Base-by-base conservation (phyloP, 92 coral and sea anemone species). In the Metridium senile region DNA sequence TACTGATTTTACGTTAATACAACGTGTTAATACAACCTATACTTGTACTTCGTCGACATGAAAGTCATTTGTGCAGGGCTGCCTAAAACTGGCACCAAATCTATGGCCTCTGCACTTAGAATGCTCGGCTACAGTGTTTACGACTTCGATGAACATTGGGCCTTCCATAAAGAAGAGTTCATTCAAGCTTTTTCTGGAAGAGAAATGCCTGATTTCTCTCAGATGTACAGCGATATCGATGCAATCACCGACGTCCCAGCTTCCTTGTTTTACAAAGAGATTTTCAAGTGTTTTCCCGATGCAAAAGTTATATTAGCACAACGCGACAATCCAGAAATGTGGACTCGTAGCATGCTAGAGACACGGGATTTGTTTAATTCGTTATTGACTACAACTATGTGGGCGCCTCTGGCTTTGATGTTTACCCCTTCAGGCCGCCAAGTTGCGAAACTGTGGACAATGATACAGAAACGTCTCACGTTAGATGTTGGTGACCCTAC, bases 61-160 rank as follows among this genome's bases (percentile, higher is more conserved):
- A 80, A 85, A 59, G 82, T 85, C 1, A 79, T 85, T 25, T 79
- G 89, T 80, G 89, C 89, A 25, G 89, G 89, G 16, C 26, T 85
- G 35, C 29, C 72, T 30, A 85, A 85, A 74, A 85, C 89, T 0
- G 89, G 89, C 0, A 80, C 89, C 22, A 85, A 45, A 68, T 74
- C 82, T 34, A 11, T 85, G 27, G 85, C 82, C 9, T 56, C 31
- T 2, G 85, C 89, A 11, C 67, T 85, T 21, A 67, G 81, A 27
- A 47, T 74, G 7, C 86, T 81, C 28, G 86, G 82, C 0, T 85
- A 39, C 35, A 58, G 1, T 16, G 84, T 84, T 10, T 66, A 84
- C 74, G 89, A 84, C 33, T 21, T 59, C 43, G 57, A 33, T 8
- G 89, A 84, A 33, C 89, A 84, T 18, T 32, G 57, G 20, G 35